phyloP scores from a whole-genome alignment of 2,797 vertebrate genomes.

The Girardinus metallicus region DNA sequence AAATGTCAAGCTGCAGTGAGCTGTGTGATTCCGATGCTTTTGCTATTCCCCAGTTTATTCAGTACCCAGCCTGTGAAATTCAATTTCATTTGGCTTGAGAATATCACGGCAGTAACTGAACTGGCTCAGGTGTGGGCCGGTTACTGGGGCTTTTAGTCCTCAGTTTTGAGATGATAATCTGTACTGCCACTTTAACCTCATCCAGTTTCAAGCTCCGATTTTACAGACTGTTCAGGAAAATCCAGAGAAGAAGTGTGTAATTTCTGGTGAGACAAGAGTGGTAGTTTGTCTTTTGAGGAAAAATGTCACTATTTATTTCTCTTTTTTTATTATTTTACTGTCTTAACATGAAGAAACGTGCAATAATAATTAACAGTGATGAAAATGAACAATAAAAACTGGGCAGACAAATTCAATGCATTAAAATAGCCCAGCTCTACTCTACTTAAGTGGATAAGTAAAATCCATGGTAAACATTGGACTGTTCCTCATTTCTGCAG shows the following conservation, averaged over 20 bases:
- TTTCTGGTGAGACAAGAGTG: slow-evolving; percentile 10
- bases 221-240: slow-evolving; percentile 20
- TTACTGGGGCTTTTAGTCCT: slow-evolving; percentile 3
- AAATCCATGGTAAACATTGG: not conserved
- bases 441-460: slow-evolving; percentile 16
- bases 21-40: slow-evolving; percentile 28
- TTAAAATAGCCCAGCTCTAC: not conserved
- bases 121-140: slow-evolving; percentile 48
- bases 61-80: slow-evolving; percentile 33
- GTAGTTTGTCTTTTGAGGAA: slow-evolving; percentile 10
- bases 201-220: not conserved
- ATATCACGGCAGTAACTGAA: slow-evolving; percentile 8
- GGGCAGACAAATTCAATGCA: slow-evolving; percentile 16
- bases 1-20: slow-evolving; percentile 43
- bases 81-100: slow-evolving; percentile 33
- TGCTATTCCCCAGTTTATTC: slow-evolving; percentile 48
- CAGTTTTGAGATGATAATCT: slow-evolving; percentile 2
- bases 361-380: not conserved
- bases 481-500: not conserved
- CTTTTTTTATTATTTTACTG: slow-evolving; percentile 3
- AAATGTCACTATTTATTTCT: not conserved
- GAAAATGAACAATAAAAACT: slow-evolving; percentile 5
- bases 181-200: slow-evolving; percentile 8
- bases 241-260: slow-evolving; percentile 10
- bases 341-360: slow-evolving; percentile 7